Percentiles rank a stretch among this genome's conserved stretches.
phyloP scores from a whole-genome alignment of 2,113 vertebrate genomes.

The Sapajus apella region DNA sequence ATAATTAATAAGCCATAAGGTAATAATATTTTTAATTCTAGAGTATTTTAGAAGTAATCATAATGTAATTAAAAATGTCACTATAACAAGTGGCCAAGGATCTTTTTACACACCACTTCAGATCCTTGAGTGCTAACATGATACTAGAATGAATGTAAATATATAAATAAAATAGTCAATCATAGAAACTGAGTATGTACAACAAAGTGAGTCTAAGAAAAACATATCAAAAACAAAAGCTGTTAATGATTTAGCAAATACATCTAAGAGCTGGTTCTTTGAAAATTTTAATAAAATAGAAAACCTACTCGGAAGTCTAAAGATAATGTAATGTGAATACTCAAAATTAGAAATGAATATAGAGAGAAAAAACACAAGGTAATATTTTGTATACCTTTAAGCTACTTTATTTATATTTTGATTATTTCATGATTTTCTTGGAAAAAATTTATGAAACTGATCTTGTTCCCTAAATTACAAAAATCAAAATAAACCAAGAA shows the following conservation, averaged over 20 bases:
- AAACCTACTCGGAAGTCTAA: background rate
- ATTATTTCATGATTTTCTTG: background rate
- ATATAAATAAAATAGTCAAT: background rate
- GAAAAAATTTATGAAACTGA: background rate
- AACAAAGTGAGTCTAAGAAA: background rate
- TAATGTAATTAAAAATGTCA: slow-evolving; percentile 26
- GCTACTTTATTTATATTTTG: background rate
- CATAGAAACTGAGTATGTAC: background rate
- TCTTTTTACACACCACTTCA: background rate
- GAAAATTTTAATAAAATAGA: slow-evolving; percentile 5
- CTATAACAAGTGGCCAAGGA: background rate
- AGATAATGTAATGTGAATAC: background rate
- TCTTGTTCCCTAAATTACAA: background rate
- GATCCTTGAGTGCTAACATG: background rate
- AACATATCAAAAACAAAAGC: background rate
- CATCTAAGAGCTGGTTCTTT: background rate
- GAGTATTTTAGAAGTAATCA: background rate
- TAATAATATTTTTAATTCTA: background rate
- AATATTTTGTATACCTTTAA: background rate
- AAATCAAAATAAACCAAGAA: background rate
- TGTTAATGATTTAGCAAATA: background rate
- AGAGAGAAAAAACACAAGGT: background rate
- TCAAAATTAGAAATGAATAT: background rate
- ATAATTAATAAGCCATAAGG: background rate
- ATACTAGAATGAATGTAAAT: slow-evolving; percentile 34